Percentiles rank a stretch among this genome's conserved stretches.
Conservation (phyloP, 2,797 vertebrate genomes). For the Erethizon dorsatum region DNA sequence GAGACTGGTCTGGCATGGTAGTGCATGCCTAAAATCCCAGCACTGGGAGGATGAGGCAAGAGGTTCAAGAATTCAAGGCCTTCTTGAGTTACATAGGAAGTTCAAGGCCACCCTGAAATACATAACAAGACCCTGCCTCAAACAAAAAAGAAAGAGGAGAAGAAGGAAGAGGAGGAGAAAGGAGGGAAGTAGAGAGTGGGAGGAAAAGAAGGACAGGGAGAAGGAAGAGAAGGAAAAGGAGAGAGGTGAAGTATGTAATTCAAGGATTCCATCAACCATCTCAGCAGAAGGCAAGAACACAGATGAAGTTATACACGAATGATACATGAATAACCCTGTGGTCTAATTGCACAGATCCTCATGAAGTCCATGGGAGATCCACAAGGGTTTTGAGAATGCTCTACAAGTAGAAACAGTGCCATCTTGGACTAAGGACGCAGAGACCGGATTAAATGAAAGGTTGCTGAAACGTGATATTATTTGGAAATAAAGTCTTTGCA, state of each 20-base stretch:
- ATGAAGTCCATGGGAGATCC: background rate
- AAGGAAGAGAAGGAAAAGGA: no score
- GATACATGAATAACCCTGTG: background rate
- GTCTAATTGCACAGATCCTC: background rate
- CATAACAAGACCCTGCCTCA: background rate
- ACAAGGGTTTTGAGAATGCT: background rate
- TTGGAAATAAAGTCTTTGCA: background rate
- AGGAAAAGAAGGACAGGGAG: no score
- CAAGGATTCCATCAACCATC: background rate
- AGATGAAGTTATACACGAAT: background rate
- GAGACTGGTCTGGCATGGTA: background rate
- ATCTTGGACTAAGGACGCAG: background rate
- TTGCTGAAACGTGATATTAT: background rate
- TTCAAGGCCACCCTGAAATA: background rate
- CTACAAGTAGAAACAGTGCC: background rate
- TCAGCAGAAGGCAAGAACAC: background rate
- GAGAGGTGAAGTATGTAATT: background rate
- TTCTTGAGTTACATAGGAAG: background rate
- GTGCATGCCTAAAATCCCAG: background rate
- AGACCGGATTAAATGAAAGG: background rate
- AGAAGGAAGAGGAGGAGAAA: background rate
- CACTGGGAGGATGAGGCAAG: background rate
- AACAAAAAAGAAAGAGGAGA: background rate
- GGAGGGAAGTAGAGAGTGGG: background rate
- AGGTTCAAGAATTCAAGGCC: background rate